Conservation (phyloP, 2,888 invertebrate genomes). For the Gortyna flavago region DNA sequence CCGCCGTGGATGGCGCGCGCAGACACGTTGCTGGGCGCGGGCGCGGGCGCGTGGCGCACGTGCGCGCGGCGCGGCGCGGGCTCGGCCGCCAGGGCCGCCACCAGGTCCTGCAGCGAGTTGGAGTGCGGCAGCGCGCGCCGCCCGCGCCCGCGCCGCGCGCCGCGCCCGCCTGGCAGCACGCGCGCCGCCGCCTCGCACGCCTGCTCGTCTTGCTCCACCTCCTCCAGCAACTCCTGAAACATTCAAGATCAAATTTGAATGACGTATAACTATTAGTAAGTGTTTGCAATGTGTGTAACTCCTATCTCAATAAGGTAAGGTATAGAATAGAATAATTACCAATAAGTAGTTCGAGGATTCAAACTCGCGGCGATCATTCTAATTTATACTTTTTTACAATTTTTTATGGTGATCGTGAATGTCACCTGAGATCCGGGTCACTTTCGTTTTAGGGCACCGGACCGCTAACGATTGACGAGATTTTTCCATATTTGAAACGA, state of each 20-base stretch:
- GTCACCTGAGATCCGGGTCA: background rate
- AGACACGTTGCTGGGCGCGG: constrained; percentile 78
- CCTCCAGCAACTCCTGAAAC: constrained; percentile 93
- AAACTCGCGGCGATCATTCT: background rate
- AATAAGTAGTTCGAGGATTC: background rate
- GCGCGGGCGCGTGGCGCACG: constrained; percentile 73
- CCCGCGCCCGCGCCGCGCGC: constrained; percentile 80
- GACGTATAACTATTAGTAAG: background rate
- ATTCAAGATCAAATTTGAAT: background rate
- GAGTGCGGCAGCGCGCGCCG: constrained; percentile 88
- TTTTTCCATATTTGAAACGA: background rate
- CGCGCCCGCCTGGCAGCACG: constrained; percentile 75
- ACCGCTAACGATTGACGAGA: background rate
- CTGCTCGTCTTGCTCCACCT: constrained; percentile 94
- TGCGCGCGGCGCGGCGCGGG: constrained; percentile 78
- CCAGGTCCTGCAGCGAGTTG: constrained; percentile 91
- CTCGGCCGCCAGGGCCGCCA: constrained; percentile 87
- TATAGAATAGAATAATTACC: background rate
- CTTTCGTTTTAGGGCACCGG: background rate
- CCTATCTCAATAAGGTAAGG: background rate
- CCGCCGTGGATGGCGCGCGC: constrained; percentile 86
- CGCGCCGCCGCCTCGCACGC: constrained; percentile 89
- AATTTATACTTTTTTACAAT: background rate
- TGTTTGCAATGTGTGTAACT: background rate
- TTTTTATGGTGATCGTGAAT: background rate